Conservation (phyloP, 2,113 vertebrate species). For the Coracopsis vasa region DNA sequence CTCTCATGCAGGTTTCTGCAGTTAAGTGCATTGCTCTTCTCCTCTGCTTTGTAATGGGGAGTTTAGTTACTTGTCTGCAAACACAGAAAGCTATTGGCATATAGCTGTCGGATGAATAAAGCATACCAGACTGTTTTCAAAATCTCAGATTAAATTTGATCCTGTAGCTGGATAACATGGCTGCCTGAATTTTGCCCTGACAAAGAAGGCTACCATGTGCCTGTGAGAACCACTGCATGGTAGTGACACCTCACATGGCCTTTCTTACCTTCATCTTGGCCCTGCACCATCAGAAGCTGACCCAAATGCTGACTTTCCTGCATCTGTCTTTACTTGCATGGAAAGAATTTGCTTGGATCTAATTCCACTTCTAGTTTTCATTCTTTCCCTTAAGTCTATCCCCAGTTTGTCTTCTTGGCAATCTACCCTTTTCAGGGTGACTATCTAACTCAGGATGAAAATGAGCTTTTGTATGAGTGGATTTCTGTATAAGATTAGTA, state of each 20-base stretch:
- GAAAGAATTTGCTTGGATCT: not conserved
- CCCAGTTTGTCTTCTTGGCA: not conserved
- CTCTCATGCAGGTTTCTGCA: rapidly evolving
- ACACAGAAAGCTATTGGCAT: not conserved
- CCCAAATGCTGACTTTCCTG: not conserved
- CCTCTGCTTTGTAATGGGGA: not conserved
- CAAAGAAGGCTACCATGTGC: not conserved
- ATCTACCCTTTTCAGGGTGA: not conserved
- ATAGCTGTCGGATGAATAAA: not conserved
- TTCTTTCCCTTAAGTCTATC: not conserved
- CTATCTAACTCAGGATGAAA: not conserved
- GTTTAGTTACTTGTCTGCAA: not conserved
- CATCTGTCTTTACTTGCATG: not conserved
- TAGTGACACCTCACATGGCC: not conserved
- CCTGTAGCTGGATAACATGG: not conserved
- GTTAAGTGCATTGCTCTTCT: not conserved
- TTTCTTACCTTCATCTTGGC: not conserved
- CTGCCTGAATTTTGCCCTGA: not conserved
- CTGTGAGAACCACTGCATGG: rapidly evolving
- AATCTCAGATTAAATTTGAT: not conserved
- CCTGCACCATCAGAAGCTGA: not conserved
- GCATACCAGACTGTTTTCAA: not conserved
- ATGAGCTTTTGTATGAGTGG: not conserved
- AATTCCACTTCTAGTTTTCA: not conserved
- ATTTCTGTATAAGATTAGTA: not conserved